phyloP scores from a whole-genome alignment of 2,888 invertebrate species.

The Rutpela maculata region DNA sequence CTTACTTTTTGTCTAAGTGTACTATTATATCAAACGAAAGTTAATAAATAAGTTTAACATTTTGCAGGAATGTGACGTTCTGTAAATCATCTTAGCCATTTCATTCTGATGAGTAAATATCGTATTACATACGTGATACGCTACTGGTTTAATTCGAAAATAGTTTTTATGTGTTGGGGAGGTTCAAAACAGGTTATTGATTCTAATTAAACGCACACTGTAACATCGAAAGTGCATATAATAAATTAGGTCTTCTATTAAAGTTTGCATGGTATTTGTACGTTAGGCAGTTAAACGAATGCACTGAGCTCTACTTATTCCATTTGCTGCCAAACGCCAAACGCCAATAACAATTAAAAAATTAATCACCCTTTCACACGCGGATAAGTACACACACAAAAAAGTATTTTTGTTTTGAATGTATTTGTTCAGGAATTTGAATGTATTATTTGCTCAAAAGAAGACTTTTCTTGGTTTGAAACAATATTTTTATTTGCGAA shows the following conservation, averaged over 20 bases:
- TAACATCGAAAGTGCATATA: slow-evolving; percentile 38
- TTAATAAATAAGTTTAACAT: too few relatives aligned
- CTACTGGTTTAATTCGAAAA: slow-evolving; percentile 18
- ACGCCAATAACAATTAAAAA: not conserved
- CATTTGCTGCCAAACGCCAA: slow-evolving; percentile 15
- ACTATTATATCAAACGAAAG: too few relatives aligned
- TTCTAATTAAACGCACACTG: slow-evolving; percentile 10
- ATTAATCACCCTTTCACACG: slow-evolving; percentile 16
- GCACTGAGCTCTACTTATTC: not conserved
- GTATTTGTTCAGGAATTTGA: too few relatives aligned
- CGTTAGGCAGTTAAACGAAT: slow-evolving; percentile 13
- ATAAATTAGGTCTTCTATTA: slow-evolving; percentile 24
- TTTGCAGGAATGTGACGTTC: too few relatives aligned
- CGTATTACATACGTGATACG: slow-evolving; percentile 5
- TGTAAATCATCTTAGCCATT: too few relatives aligned
- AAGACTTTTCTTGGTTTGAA: too few relatives aligned
- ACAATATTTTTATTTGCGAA: too few relatives aligned
- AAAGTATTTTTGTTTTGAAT: too few relatives aligned
- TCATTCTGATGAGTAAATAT: not conserved
- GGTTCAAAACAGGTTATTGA: slow-evolving; percentile 18
- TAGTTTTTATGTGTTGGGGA: slow-evolving; percentile 12
- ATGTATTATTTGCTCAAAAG: too few relatives aligned
- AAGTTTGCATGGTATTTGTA: slow-evolving; percentile 28
- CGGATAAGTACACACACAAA: too few relatives aligned
- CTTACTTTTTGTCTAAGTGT: too few relatives aligned